Percentiles rank a stretch among this genome's conserved stretches.
These are phyloP conservation scores for Bicyclus anynana DNA, from an alignment of 1,140 invertebrate genomes.

Conservation along the genomic window DNA sequence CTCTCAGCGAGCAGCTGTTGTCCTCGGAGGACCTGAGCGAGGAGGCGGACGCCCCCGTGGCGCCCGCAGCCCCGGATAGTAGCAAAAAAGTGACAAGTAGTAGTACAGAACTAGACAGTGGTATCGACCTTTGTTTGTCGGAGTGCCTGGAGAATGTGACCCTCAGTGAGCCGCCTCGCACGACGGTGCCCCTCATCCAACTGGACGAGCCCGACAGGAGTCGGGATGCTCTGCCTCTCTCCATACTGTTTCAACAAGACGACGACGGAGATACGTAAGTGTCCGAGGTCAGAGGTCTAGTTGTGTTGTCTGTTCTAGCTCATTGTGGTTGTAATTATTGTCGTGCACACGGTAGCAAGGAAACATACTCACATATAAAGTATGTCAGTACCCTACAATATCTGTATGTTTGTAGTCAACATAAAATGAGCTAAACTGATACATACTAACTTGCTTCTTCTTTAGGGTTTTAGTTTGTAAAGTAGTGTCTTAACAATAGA, in stretches of 20 bases:
- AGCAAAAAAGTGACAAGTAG: slow-evolving; percentile 57
- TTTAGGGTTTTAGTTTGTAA: too few species aligned
- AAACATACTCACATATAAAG: too few species aligned
- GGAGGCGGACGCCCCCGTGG: slow-evolving; percentile 9
- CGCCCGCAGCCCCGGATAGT: slow-evolving; percentile 30
- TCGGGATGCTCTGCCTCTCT: slow-evolving; percentile 49
- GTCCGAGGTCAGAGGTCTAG: neutral
- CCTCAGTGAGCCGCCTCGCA: slow-evolving; percentile 28
- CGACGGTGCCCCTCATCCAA: slow-evolving; percentile 26
- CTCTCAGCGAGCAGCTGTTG: slow-evolving; percentile 31
- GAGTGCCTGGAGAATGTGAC: slow-evolving; percentile 40
- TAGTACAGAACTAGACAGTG: slow-evolving; percentile 43
- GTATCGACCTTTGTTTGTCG: slow-evolving; percentile 37
- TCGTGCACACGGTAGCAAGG: too few species aligned
- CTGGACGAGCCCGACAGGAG: slow-evolving; percentile 22
- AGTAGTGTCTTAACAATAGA: too few species aligned
- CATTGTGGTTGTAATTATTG: neutral
- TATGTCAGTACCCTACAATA: too few species aligned
- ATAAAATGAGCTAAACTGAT: too few species aligned
- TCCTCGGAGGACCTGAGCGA: slow-evolving; percentile 26
- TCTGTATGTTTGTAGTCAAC: too few species aligned
- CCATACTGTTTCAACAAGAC: slow-evolving; percentile 80
- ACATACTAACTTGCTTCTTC: too few species aligned
- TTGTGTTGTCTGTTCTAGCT: neutral
- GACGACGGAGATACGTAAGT: slow-evolving; percentile 86